Evolutionary conservation across 2,888 invertebrate species (phyloP).

Genomic region (Sminthurinus aureus): DNA sequence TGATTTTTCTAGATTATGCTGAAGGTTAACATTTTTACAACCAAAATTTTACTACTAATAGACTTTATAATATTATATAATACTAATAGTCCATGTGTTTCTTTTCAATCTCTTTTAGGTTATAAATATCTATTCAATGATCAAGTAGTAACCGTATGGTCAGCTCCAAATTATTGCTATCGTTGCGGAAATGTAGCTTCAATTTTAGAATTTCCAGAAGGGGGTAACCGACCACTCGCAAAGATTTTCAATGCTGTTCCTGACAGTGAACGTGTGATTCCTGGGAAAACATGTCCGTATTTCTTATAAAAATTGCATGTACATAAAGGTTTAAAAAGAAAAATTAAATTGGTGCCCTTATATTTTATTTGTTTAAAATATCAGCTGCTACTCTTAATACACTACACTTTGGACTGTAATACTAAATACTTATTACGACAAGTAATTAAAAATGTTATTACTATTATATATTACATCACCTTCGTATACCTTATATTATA

Average conservation of each 20-base stretch:
- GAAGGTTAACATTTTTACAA: too few species aligned
- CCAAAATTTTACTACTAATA: too few species aligned
- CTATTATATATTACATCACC: neutral
- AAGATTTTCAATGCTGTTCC: constrained; percentile 97
- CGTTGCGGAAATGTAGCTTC: constrained; percentile 98
- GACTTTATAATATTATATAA: too few species aligned
- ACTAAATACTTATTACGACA: neutral
- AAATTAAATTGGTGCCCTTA: neutral
- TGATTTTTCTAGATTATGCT: too few species aligned
- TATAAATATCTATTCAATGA: constrained; percentile 99
- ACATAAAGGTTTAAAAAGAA: neutral
- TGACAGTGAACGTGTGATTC: constrained; percentile 91
- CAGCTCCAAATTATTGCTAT: constrained; percentile 99
- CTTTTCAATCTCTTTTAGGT: constrained; percentile 68
- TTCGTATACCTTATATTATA: neutral
- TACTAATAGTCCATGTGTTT: neutral
- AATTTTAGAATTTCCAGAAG: constrained; percentile 87
- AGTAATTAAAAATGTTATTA: neutral
- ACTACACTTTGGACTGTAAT: neutral
- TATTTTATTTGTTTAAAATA: neutral
- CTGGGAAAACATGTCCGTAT: constrained; percentile 93
- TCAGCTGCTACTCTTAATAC: neutral
- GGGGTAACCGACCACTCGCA: constrained; percentile 69
- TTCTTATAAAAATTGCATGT: constrained; percentile 74
- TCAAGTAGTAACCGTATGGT: constrained; percentile 97